These are phyloP conservation scores for Spinus olivaceus DNA, from an alignment of 2,797 vertebrate species.

Conservation along the genomic window DNA sequence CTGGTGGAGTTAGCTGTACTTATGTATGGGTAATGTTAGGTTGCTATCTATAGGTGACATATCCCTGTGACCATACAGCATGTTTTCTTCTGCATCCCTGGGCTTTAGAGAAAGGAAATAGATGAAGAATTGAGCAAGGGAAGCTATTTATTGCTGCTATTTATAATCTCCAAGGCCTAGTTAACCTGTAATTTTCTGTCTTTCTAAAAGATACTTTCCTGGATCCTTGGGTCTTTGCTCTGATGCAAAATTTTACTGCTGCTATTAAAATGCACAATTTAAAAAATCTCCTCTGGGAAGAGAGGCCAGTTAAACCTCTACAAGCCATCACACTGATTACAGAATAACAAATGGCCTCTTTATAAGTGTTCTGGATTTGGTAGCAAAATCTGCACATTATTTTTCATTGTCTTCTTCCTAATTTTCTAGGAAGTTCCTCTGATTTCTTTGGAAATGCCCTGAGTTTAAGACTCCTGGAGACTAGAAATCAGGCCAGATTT, in stretches of 20 bases:
- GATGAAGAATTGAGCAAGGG: not conserved
- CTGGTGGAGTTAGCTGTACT: not conserved
- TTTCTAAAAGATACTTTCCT: not conserved
- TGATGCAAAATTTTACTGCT: not conserved
- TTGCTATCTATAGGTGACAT: not conserved
- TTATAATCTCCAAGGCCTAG: not conserved
- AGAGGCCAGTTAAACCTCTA: not conserved
- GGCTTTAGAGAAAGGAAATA: not conserved
- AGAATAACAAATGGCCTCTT: not conserved
- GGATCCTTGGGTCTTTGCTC: not conserved
- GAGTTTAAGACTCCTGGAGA: not conserved
- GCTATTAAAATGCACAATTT: not conserved
- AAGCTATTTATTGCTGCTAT: not conserved
- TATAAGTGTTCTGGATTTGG: not conserved
- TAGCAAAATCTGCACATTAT: not conserved
- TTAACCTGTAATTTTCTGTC: not conserved
- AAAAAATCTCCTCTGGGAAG: not conserved
- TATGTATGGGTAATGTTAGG: not conserved
- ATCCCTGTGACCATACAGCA: fast-evolving
- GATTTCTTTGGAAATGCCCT: not conserved
- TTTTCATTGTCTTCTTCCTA: not conserved
- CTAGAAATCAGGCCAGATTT: not conserved
- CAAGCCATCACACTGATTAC: not conserved
- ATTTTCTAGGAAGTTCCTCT: not conserved
- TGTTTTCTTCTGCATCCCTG: not conserved